Evolutionary conservation across 2,797 vertebrate species (phyloP).

Genomic region (Hydrocynus forskahlii): DNA sequence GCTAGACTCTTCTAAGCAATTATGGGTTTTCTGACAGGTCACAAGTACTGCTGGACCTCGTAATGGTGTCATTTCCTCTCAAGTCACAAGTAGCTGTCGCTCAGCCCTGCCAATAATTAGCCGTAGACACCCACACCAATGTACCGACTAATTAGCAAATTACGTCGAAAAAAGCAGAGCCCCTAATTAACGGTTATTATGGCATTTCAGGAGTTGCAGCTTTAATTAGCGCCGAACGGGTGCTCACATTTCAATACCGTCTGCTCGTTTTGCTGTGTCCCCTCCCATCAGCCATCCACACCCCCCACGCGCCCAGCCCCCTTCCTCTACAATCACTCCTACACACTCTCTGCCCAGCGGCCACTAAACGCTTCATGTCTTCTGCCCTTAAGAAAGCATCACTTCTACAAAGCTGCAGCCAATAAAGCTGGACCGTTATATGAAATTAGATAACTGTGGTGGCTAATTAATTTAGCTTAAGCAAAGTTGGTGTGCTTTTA

Average conservation of each 20-base stretch:
- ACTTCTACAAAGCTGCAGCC: conserved; percentile 71
- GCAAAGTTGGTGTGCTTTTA: conserved; percentile 84
- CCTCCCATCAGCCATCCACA: conserved; percentile 14
- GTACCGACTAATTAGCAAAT: conserved; percentile 97
- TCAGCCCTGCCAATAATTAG: conserved; percentile 91
- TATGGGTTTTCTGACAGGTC: conserved; percentile 67
- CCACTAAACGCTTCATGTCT: conserved; percentile 16
- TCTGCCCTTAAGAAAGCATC: conserved; percentile 36
- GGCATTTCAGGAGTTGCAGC: conserved; percentile 88
- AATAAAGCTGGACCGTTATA: conserved; percentile 85
- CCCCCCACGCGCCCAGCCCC: background rate
- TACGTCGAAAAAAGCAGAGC: conserved; percentile 96
- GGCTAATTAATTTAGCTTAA: conserved; percentile 86
- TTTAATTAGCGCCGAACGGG: conserved; percentile 90
- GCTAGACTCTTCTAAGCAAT: conserved; percentile 59
- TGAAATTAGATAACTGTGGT: conserved; percentile 78
- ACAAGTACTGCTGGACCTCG: conserved; percentile 74
- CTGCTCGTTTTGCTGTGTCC: conserved; percentile 32
- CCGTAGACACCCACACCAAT: conserved; percentile 86
- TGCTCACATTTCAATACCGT: conserved; percentile 72
- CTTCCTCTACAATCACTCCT: conserved; percentile 12
- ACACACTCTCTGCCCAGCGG: conserved; percentile 32
- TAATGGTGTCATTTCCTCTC: conserved; percentile 90
- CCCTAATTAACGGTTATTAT: conserved; percentile 96
- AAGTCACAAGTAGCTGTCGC: conserved; percentile 89